These are phyloP conservation scores for Pycnomerus fuliginosus DNA, from an alignment of 2,888 invertebrate genomes.

Conservation along the genomic window DNA sequence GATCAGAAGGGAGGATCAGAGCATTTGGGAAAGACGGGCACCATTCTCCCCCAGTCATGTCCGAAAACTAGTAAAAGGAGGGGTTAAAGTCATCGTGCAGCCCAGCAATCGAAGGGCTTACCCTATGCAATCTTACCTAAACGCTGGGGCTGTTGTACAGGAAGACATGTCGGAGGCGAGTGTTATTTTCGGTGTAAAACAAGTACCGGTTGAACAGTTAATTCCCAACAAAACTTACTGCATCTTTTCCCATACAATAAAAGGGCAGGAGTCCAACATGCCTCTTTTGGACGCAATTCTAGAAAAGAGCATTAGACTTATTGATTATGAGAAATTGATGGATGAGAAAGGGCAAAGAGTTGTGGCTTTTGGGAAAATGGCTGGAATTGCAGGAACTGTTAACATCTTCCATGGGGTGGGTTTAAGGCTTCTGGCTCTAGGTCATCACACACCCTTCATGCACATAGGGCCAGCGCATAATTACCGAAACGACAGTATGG, in stretches of 20 bases:
- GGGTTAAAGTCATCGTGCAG: constrained; percentile 95
- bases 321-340: constrained; percentile 97
- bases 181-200: constrained; percentile 97
- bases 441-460: constrained; percentile 99
- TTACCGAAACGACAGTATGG: constrained; percentile 97
- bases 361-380: constrained; percentile 99
- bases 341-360: constrained; percentile 86
- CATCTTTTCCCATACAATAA: constrained; percentile 99
- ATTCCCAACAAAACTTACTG: constrained; percentile 97
- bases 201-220: constrained; percentile 87
- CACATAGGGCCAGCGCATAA: constrained; percentile 97
- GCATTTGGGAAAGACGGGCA: constrained; percentile 94
- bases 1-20: constrained; percentile 88
- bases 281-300: constrained; percentile 92
- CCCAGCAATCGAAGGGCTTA: constrained; percentile 97
- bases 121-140: constrained; percentile 93
- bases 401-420: constrained; percentile 98
- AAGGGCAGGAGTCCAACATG: constrained; percentile 99
- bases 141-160: constrained; percentile 88
- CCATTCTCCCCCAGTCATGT: constrained; percentile 93
- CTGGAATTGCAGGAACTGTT: constrained; percentile 97
- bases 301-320: constrained; percentile 92
- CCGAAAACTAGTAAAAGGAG: constrained; percentile 78
- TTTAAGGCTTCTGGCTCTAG: constrained; percentile 86
- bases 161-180: constrained; percentile 97